These are phyloP conservation scores for Notodonta dromedarius DNA, from an alignment of 2,888 invertebrate genomes.

Conservation along the genomic window DNA sequence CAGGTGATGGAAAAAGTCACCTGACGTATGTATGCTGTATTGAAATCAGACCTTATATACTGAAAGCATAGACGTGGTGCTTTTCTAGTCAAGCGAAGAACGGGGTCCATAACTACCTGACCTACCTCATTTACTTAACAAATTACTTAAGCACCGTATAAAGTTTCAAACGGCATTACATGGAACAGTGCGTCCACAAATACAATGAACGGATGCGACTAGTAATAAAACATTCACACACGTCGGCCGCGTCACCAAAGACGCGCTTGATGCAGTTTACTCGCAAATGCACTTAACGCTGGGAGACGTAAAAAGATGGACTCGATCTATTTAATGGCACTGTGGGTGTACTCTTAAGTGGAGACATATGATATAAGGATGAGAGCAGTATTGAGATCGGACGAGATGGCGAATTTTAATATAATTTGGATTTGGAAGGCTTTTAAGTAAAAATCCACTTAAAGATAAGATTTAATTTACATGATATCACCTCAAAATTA, in stretches of 20 bases:
- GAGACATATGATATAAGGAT: conserved; percentile 5
- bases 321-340: conserved; percentile 72
- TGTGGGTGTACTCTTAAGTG: conserved; percentile 56
- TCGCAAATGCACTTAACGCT: conserved; percentile 79
- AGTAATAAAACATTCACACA: conserved; percentile 13
- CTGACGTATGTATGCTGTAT: too few relatives aligned
- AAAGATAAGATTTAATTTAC: too few relatives aligned
- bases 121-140: neutral
- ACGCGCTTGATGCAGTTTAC: conserved; percentile 64
- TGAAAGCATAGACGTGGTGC: too few relatives aligned
- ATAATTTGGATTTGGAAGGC: neutral
- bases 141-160: conserved; percentile 1
- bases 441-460: neutral
- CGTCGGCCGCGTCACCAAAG: conserved; percentile 18
- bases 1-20: too few relatives aligned
- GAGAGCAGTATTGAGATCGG: neutral
- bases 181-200: conserved; percentile 8
- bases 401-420: neutral
- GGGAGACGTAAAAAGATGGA: conserved; percentile 76
- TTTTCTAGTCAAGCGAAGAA: too few relatives aligned
- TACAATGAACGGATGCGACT: conserved; percentile 37
- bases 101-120: neutral
- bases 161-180: neutral
- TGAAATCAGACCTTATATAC: too few relatives aligned
- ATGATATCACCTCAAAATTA: too few relatives aligned